Percentiles rank a stretch among this genome's conserved stretches.
Evolutionary conservation across 2,888 invertebrate species (phyloP).

Genomic region (Rotaria sp.): DNA sequence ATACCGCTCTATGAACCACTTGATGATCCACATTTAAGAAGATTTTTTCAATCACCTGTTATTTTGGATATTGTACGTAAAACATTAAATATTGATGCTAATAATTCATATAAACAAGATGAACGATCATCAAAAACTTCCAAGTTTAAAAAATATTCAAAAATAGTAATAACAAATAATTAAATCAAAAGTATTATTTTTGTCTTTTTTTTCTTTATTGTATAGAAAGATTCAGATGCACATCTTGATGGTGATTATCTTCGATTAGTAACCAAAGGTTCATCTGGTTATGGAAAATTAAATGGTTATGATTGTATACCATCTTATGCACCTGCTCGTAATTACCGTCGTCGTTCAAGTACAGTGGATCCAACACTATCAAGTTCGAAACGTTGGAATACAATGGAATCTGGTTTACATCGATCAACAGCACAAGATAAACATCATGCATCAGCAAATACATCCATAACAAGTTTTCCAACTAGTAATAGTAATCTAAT

Average conservation of each 20-base stretch:
- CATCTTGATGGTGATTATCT: neutral
- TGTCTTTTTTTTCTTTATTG: too few species aligned
- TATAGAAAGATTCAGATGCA: neutral
- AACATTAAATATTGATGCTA: neutral
- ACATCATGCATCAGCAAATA: neutral
- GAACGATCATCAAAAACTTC: too few species aligned
- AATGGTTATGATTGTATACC: conserved; percentile 6
- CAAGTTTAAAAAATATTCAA: too few species aligned
- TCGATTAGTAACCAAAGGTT: neutral
- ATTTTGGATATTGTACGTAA: neutral
- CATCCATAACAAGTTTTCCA: neutral
- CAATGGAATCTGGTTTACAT: neutral
- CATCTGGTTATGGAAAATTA: neutral
- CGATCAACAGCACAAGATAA: neutral
- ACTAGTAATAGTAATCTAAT: neutral
- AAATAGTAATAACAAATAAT: too few species aligned
- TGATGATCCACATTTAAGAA: neutral
- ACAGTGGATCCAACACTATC: neutral
- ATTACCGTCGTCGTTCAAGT: neutral
- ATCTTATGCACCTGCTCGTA: neutral
- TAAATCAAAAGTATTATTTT: too few species aligned
- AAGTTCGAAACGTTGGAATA: too few species aligned
- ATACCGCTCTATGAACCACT: neutral
- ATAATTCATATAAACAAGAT: neutral
- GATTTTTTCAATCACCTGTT: neutral